A percentile compares a stretch with the other conserved stretches of the same genome.
Evolutionary conservation across 1,140 invertebrate species (phyloP).

Genomic region (Saccostrea glomerata): DNA sequence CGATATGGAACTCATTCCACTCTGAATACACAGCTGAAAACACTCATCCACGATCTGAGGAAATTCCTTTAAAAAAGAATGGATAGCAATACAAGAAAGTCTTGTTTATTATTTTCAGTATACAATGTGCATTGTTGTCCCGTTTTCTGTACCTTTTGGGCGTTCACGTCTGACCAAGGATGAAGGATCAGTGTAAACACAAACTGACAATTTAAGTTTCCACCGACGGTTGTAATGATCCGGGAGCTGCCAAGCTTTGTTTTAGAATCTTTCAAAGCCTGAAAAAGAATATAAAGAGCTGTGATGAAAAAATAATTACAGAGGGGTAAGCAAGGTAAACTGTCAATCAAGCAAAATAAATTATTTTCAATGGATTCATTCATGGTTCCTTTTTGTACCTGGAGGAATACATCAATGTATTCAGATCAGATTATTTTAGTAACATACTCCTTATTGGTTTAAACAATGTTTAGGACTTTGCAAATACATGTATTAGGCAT

Average conservation of each 20-base stretch:
- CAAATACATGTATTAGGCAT: too few relatives aligned
- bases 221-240: neutral
- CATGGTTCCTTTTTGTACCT: too few relatives aligned
- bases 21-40: neutral
- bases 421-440: too few relatives aligned
- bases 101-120: too few relatives aligned
- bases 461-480: too few relatives aligned
- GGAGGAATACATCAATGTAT: too few relatives aligned
- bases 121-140: neutral
- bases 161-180: neutral
- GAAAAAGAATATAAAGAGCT: neutral
- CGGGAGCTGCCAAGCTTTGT: neutral
- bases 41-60: slow-evolving; percentile 1
- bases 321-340: too few relatives aligned
- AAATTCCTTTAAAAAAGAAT: slow-evolving; percentile 28
- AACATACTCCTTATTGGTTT: too few relatives aligned
- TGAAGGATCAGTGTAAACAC: slow-evolving; percentile 12
- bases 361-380: too few relatives aligned
- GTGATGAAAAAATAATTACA: too few relatives aligned
- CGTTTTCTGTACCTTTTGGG: neutral
- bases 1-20: neutral
- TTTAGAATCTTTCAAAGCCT: neutral
- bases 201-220: slow-evolving; percentile 9
- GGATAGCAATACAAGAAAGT: too few relatives aligned
- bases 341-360: too few relatives aligned